Percentiles rank a stretch among this genome's conserved stretches.
Conservation (phyloP, 2,113 vertebrate genomes). For the Crotalus helleri region DNA sequence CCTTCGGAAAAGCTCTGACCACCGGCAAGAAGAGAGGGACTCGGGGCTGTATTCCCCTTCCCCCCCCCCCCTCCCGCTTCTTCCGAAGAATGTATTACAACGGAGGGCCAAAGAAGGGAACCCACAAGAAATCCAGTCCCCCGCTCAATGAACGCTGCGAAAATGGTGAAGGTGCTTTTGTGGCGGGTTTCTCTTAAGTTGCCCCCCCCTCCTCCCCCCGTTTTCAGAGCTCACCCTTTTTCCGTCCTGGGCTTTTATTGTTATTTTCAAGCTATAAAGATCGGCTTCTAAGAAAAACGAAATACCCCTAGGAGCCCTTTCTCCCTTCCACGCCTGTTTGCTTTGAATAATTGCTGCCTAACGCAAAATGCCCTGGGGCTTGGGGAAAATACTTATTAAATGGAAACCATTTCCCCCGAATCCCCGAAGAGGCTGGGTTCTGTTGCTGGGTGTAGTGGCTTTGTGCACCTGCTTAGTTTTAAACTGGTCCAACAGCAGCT, state of each 20-base stretch:
- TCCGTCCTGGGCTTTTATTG: background rate
- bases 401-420: conserved; percentile 78
- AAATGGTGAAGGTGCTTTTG: background rate
- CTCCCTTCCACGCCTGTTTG: conserved; percentile 55
- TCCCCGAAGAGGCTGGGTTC: conserved; percentile 64
- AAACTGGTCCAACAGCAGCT: conserved; percentile 35
- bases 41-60: background rate
- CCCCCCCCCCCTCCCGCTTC: background rate
- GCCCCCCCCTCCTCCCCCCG: background rate
- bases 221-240: background rate
- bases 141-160: too few species aligned
- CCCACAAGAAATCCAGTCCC: background rate
- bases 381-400: conserved; percentile 85
- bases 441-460: conserved; percentile 68
- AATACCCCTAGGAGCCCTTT: conserved; percentile 59
- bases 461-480: conserved; percentile 70
- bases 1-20: background rate
- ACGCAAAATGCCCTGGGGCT: conserved; percentile 78
- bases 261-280: conserved; percentile 6
- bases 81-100: too few species aligned
- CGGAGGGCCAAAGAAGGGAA: too few species aligned
- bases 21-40: background rate
- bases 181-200: background rate
- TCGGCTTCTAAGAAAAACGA: conserved; percentile 55
- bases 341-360: conserved; percentile 80